Percentiles rank a stretch among this genome's conserved stretches.
Conservation (phyloP, 2,888 invertebrate species). For the Operophtera brumata region DNA sequence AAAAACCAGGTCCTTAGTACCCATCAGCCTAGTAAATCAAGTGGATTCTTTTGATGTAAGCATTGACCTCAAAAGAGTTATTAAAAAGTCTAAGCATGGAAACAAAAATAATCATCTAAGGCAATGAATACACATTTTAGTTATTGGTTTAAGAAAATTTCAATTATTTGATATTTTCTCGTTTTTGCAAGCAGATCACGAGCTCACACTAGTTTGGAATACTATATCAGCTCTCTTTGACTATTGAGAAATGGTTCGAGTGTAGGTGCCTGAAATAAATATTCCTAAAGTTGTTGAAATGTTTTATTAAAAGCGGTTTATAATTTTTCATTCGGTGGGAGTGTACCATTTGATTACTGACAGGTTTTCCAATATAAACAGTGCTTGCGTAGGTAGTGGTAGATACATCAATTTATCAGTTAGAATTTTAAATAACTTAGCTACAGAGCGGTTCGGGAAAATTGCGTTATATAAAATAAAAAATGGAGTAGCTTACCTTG, state of each 20-base stretch:
- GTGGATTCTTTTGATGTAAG: too few relatives aligned
- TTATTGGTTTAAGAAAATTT: slow-evolving; percentile 22
- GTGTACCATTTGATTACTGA: background rate
- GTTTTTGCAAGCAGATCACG: slow-evolving; percentile 14
- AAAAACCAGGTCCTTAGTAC: too few relatives aligned
- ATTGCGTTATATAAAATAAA: too few relatives aligned
- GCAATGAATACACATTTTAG: slow-evolving; percentile 13
- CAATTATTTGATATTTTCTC: slow-evolving; percentile 21
- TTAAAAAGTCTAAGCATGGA: too few relatives aligned
- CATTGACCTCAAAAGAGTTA: too few relatives aligned
- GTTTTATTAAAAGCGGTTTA: slow-evolving; percentile 4
- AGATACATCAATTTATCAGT: too few relatives aligned
- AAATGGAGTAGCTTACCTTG: too few relatives aligned
- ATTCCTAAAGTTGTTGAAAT: slow-evolving; percentile 13
- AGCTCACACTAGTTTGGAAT: slow-evolving; percentile 21
- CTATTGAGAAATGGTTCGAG: slow-evolving; percentile 20
- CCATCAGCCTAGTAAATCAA: too few relatives aligned
- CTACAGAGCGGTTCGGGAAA: too few relatives aligned
- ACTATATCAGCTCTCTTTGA: slow-evolving; percentile 19
- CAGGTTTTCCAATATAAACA: background rate
- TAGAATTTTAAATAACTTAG: too few relatives aligned
- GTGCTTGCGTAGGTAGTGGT: too few relatives aligned
- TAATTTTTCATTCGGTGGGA: background rate
- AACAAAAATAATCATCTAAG: background rate
- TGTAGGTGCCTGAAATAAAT: slow-evolving; percentile 12